Evolutionary conservation across 2,888 invertebrate species (phyloP).

Genomic region (Arge pagana): DNA sequence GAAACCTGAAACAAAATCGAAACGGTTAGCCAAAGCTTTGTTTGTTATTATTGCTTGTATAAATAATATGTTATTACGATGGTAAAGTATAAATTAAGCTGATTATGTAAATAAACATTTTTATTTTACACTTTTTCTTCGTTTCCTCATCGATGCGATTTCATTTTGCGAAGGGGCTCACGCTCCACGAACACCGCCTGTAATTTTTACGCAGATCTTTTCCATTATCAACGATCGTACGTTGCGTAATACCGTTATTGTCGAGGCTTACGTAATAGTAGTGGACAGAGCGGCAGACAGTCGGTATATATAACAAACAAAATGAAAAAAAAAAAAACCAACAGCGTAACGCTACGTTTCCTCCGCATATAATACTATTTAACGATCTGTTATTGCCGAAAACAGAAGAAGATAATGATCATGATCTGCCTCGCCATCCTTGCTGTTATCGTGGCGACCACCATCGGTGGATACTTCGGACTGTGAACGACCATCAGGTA

Average conservation of each 20-base stretch:
- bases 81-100: constrained; percentile 10
- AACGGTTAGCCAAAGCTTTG: too few relatives aligned
- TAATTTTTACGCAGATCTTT: not conserved
- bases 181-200: too few relatives aligned
- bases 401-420: constrained; percentile 94
- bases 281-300: constrained; percentile 34
- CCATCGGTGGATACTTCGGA: constrained; percentile 71
- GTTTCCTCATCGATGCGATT: not conserved
- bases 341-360: constrained; percentile 20
- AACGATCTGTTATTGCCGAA: constrained; percentile 46
- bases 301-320: constrained; percentile 2
- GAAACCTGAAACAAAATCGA: too few relatives aligned
- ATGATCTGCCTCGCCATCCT: constrained; percentile 85
- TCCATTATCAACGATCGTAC: too few relatives aligned
- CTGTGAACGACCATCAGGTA: constrained; percentile 56
- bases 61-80: constrained; percentile 12
- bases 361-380: constrained; percentile 17
- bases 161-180: too few relatives aligned
- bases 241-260: not conserved
- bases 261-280: constrained; percentile 25
- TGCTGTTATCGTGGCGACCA: constrained; percentile 72
- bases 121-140: constrained; percentile 36
- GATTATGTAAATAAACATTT: constrained; percentile 43
- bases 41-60: constrained; percentile 28
- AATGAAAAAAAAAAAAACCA: constrained; percentile 8